Evolutionary conservation across 2,888 invertebrate species (phyloP).

Genomic region (Callyntrura sp.): DNA sequence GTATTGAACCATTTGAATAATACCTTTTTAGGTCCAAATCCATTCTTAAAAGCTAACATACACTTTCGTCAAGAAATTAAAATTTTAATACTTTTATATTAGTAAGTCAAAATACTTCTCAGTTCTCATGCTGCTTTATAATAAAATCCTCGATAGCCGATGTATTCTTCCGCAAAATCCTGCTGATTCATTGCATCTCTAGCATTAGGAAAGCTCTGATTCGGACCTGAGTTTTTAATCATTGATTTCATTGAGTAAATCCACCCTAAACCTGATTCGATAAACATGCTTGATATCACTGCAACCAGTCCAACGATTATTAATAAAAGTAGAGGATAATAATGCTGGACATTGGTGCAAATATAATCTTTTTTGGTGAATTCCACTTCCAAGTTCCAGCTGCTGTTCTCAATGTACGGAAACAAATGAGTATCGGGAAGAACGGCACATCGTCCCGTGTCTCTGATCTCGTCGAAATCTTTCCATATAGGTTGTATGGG

Average conservation of each 20-base stretch:
- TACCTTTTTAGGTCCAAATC: no score
- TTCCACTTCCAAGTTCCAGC: conserved; percentile 65
- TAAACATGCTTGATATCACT: conserved; percentile 12
- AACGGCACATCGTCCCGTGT: conserved; percentile 65
- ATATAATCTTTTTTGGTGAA: conserved; percentile 3
- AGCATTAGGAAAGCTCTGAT: not conserved
- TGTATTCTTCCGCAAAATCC: conserved; percentile 42
- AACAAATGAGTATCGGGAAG: conserved; percentile 63
- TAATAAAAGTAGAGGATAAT: conserved; percentile 55
- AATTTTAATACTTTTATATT: not conserved
- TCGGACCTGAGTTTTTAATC: not conserved
- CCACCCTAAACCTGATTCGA: conserved; percentile 31
- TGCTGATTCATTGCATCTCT: not conserved
- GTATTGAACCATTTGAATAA: no score
- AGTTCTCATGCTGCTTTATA: conserved; percentile 45
- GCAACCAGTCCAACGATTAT: conserved; percentile 57
- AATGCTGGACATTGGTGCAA: conserved; percentile 35
- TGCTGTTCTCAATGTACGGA: conserved; percentile 30
- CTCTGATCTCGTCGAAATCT: conserved; percentile 67
- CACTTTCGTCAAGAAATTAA: not conserved
- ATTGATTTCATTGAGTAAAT: not conserved
- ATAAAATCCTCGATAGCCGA: conserved; percentile 72
- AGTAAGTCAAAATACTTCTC: not conserved
- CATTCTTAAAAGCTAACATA: no score
- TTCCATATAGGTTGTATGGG: conserved; percentile 55